Base-by-base conservation (phyloP, 2,888 invertebrate genomes). In the Pasiphila rectangulata region DNA sequence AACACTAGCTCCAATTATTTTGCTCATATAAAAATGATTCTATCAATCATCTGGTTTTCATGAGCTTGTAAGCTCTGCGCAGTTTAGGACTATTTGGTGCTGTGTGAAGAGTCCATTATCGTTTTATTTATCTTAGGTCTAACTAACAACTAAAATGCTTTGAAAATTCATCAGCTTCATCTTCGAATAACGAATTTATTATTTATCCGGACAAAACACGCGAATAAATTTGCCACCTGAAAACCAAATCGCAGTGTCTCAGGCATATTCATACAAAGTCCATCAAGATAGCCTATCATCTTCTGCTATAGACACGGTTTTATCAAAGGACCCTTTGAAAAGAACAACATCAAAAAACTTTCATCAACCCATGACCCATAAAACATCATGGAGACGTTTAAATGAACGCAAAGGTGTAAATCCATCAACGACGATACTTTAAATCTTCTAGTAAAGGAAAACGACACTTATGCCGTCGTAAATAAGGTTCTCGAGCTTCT, bases 381-480 rank as follows among this genome's bases (percentile, higher is more conserved):
- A 51, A 49, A 46, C 23, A 51, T 46, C 42, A 51, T 46, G 50
- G 39, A 46, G 46, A 51, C 50, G 46, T 50, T 45, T 45, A 50
- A 50, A 50, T 50, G 41, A 37, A 45, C 37, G 24, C 23, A 25
- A 38, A 27, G 13, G 21, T 42, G 41, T 51, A 51, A 51, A 51
- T 51, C 46, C 29, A 42, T 46, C 45, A 41, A 46, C 34, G 50
- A 50, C 45, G 32, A n/a, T 20, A 10, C 39, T 40, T 37, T 46
- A 29, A 34, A 46, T 34, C 21, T 29, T 24, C 34, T 24, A 42
- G n/a, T 2, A 30, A 7, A 7, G 19, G n/a, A 34, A 34, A 15
- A 24, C 23, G 13, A 10, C 3, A 9, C 4, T 43, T 39, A 39
- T 35, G 1, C 17, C 2, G 9, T 9, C 3, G 3, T 3, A n/a